These are phyloP conservation scores for Teleiodes luculella DNA, from an alignment of 2,888 invertebrate species.

Conservation along the genomic window DNA sequence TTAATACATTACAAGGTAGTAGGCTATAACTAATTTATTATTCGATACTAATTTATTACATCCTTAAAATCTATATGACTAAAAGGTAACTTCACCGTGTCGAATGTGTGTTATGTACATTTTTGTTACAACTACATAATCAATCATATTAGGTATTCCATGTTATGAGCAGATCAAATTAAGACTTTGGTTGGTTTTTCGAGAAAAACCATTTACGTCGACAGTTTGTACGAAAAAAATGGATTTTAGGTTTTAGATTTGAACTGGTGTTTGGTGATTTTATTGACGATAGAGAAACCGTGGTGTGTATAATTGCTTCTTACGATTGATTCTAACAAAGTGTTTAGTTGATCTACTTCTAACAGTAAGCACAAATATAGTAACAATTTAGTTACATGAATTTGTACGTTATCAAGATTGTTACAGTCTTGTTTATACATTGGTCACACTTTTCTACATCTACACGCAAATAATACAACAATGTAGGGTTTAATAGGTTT, in stretches of 20 bases:
- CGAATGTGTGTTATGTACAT: conserved; percentile 42
- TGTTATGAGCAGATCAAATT: background rate
- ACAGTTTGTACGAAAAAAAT: no score
- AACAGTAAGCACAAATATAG: conserved; percentile 14
- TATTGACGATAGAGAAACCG: no score
- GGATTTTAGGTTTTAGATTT: no score
- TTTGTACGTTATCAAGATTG: conserved; percentile 66
- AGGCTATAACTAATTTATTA: conserved; percentile 15
- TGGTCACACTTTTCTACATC: conserved; percentile 54
- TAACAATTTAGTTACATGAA: conserved; percentile 28
- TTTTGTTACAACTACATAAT: background rate
- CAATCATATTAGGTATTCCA: background rate
- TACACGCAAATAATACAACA: conserved; percentile 19
- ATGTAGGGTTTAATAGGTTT: no score
- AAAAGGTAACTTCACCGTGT: conserved; percentile 73
- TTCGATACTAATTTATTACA: conserved; percentile 4
- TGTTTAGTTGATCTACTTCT: background rate
- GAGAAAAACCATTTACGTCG: no score
- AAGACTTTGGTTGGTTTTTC: background rate
- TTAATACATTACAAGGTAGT: conserved; percentile 28
- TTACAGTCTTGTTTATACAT: conserved; percentile 68
- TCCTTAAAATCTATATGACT: conserved; percentile 36
- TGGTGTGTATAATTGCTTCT: no score
- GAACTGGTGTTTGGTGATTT: no score
- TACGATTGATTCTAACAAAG: background rate